These are phyloP conservation scores for Meloidogyne hapla DNA, from an alignment of 1,140 invertebrate species.

Conservation along the genomic window DNA sequence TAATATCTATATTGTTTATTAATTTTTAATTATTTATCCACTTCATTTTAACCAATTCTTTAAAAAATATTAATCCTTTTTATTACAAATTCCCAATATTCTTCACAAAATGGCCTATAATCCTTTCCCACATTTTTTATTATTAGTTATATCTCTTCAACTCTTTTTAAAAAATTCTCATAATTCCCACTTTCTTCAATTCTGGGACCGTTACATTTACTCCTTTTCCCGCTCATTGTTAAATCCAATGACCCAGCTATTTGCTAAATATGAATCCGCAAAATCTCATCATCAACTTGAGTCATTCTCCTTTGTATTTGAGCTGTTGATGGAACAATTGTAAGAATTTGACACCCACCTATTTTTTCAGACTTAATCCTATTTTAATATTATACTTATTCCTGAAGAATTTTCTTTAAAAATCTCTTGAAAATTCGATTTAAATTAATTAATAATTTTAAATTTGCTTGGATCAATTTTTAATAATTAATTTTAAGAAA, in stretches of 20 bases:
- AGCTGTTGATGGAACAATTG: background rate
- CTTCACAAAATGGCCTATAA: background rate
- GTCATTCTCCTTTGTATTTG: background rate
- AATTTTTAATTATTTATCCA: too few relatives aligned
- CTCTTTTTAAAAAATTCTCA: background rate
- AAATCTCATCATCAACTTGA: background rate
- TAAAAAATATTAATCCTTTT: too few relatives aligned
- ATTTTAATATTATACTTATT: background rate
- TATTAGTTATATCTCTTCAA: background rate
- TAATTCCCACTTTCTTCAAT: slow-evolving; percentile 1
- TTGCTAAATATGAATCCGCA: background rate
- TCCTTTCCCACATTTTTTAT: slow-evolving; percentile 5
- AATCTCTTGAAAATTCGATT: background rate
- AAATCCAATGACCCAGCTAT: background rate
- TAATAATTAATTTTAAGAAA: too few relatives aligned
- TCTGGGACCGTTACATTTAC: background rate
- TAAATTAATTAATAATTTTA: too few relatives aligned
- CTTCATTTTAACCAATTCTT: too few relatives aligned
- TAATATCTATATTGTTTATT: too few relatives aligned
- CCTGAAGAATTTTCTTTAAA: background rate
- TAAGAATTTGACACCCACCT: background rate
- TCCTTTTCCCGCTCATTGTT: too few relatives aligned
- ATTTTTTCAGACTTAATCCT: background rate
- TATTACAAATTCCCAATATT: background rate
- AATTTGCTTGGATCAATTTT: too few relatives aligned